Base-by-base conservation (phyloP, 1,140 invertebrate genomes). In the Temnothorax nylanderi region DNA sequence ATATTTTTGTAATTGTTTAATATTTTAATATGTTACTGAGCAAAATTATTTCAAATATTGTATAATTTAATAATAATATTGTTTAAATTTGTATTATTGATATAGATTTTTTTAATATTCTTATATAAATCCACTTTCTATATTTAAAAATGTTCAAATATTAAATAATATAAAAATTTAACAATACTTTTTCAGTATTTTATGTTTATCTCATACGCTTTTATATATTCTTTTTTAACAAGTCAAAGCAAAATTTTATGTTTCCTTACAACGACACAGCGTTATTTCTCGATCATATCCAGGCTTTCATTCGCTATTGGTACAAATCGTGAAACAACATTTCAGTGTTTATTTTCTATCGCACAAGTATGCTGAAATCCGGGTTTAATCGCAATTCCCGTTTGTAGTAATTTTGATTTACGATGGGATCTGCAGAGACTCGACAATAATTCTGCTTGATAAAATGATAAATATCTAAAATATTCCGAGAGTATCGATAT, bases 391-490 rank as follows among this genome's bases (percentile, higher is more conserved):
- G 47, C 56, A 37, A 49, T 64, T 60, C 71, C 47, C n/a, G 47
- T 80, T 51, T n/a, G n/a, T 26, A 21, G n/a, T 67, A 80, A 80
- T 64, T 80, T 80, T 65, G 47, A 80, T 80, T 80, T 65, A 80
- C 44, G 60, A 32, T 41, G n/a, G 13, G 32, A 37, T 80, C 62
- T 26, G 60, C 76, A 21, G 44, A 47, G 32, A 65, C 41, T 80
- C 32, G n/a, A 54, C 47, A 41, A 65, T 65, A 67, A 80, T 51
- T 37, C 62, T 41, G 32, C 41, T 82, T 60, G 32, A 78, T 78
- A 54, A 78, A 78, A 74, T 60, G 32, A 78, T 78, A 54, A 78
- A 78, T 78, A 54, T 78, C n/a, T n/a, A 1, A 41, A 78, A 49
- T 78, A 65, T 65, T 78, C 65, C 13, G 32, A 41, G 47, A 80